A percentile compares a stretch with the other conserved stretches of the same genome.
phyloP scores from a whole-genome alignment of 1,140 invertebrate species.

The Portunus trituberculatus region DNA sequence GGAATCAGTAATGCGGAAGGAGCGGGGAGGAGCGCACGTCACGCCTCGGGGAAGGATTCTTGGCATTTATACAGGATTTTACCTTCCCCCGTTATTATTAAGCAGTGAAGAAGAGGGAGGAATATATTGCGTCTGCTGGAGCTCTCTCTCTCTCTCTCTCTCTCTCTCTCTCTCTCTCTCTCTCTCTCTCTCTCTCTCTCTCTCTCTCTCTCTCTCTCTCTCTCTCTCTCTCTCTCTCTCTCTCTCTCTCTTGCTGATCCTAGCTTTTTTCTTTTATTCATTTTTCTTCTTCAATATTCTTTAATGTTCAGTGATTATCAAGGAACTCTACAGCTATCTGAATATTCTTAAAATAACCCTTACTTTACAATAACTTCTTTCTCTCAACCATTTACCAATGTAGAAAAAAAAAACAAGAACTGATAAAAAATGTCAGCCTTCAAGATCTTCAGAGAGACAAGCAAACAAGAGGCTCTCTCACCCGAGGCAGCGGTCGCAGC shows the following conservation, averaged over 20 bases:
- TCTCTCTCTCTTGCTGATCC: too few species aligned
- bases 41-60: not conserved
- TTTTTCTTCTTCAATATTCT: too few species aligned
- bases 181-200: too few species aligned
- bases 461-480: conserved; percentile 8
- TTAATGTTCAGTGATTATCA: too few species aligned
- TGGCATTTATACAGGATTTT: conserved; percentile 3
- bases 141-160: too few species aligned
- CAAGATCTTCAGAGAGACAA: not conserved
- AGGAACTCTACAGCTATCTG: too few species aligned
- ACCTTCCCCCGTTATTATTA: not conserved
- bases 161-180: too few species aligned
- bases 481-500: not conserved
- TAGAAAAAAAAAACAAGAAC: not conserved
- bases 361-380: not conserved
- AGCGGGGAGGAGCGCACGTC: not conserved
- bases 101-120: not conserved
- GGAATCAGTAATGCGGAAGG: conserved; percentile 9
- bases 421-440: not conserved
- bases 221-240: too few species aligned
- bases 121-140: too few species aligned
- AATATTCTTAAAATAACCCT: too few species aligned
- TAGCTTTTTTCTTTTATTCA: too few species aligned
- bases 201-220: too few species aligned
- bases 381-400: not conserved